Evolutionary conservation across 1,140 invertebrate genomes (phyloP).

Genomic region (Lasioglossum albipes): DNA sequence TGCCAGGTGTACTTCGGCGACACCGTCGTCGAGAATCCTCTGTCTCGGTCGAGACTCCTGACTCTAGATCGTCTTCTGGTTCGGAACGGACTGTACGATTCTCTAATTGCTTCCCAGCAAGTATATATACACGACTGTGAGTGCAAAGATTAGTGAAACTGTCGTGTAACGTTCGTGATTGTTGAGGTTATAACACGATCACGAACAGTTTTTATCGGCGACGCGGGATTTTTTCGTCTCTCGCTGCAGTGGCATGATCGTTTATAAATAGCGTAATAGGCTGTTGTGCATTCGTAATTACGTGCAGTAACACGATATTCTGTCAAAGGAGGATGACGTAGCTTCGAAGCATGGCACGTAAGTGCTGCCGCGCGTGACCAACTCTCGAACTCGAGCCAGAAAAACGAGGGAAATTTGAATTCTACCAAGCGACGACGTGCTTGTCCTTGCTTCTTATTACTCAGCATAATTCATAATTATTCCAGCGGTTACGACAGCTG

Average conservation of each 20-base stretch:
- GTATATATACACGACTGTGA: background rate
- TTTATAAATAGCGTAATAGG: constrained; percentile 46
- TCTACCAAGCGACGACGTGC: background rate
- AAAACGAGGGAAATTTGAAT: constrained; percentile 45
- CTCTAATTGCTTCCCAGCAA: background rate
- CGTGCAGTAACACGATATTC: constrained; percentile 31
- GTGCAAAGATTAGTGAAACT: constrained; percentile 14
- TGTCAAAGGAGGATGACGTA: constrained; percentile 53
- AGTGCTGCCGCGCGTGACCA: constrained; percentile 48
- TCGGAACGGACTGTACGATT: background rate
- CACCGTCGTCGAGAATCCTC: constrained; percentile 8
- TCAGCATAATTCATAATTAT: constrained; percentile 47
- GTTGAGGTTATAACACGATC: constrained; percentile 50
- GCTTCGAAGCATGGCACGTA: constrained; percentile 38
- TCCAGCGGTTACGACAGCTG: background rate
- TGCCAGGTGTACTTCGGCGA: background rate
- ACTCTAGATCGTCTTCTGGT: background rate
- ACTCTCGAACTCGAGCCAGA: background rate
- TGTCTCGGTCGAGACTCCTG: background rate
- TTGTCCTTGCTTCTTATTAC: constrained; percentile 48
- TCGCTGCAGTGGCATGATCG: background rate
- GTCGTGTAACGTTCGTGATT: background rate
- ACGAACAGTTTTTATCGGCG: background rate
- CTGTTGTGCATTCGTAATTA: constrained; percentile 29
- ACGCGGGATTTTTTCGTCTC: background rate